Evolutionary conservation across 2,888 invertebrate genomes (phyloP).

Genomic region (Acheta domesticus): DNA sequence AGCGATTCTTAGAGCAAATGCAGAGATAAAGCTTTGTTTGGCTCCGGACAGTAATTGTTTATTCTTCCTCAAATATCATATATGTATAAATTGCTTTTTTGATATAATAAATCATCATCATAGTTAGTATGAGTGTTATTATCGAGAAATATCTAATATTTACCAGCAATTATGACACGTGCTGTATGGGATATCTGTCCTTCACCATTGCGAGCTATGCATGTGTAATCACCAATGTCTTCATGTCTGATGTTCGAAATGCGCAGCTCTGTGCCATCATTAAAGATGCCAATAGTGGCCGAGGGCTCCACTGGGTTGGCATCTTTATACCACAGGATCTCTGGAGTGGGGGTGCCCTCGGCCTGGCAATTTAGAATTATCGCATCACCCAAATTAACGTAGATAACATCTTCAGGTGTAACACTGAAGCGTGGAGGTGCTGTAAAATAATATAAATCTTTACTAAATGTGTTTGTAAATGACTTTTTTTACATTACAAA

Average conservation of each 20-base stretch:
- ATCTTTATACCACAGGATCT: slow-evolving; percentile 95
- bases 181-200: slow-evolving; percentile 95
- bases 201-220: slow-evolving; percentile 92
- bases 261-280: slow-evolving; percentile 89
- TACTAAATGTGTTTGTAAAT: neutral
- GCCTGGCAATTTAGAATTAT: slow-evolving; percentile 96
- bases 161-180: slow-evolving; percentile 89
- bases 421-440: slow-evolving; percentile 93
- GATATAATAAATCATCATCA: no score
- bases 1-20: no score
- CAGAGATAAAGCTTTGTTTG: no score
- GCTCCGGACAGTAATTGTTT: no score
- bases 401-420: slow-evolving; percentile 93
- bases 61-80: no score
- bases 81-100: no score
- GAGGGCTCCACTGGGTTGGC: slow-evolving; percentile 87
- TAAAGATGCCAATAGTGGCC: slow-evolving; percentile 83
- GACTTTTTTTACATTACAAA: neutral
- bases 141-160: slow-evolving; percentile 34
- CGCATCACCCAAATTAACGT: slow-evolving; percentile 93
- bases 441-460: slow-evolving; percentile 41
- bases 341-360: slow-evolving; percentile 92
- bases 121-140: no score
- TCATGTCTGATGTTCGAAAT: slow-evolving; percentile 89
- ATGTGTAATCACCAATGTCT: slow-evolving; percentile 95